These are phyloP conservation scores for Agrypnia vestita DNA, from an alignment of 1,140 invertebrate genomes.

Conservation along the genomic window DNA sequence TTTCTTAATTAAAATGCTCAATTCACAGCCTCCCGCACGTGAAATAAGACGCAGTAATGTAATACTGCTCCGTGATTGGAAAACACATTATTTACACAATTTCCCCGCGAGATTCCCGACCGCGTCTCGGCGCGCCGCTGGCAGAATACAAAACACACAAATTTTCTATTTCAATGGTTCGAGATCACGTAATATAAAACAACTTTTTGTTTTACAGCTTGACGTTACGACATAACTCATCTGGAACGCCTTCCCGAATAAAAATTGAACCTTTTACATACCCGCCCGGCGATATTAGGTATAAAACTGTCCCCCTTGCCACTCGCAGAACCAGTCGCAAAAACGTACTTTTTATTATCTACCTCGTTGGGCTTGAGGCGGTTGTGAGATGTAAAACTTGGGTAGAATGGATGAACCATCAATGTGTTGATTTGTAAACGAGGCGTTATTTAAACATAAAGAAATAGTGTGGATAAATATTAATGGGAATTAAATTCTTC, in stretches of 20 bases:
- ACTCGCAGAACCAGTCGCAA: neutral
- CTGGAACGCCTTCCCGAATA: conserved; percentile 24
- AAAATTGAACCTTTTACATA: conserved; percentile 38
- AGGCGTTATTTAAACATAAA: no score
- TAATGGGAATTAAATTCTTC: no score
- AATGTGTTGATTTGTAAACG: neutral
- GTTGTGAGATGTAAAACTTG: neutral
- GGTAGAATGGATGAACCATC: neutral
- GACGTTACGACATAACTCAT: conserved; percentile 30
- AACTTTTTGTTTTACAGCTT: conserved; percentile 31
- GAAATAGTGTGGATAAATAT: no score
- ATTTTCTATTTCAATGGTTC: neutral
- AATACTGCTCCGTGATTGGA: conserved; percentile 19
- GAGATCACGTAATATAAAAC: conserved; percentile 14
- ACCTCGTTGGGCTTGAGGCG: neutral
- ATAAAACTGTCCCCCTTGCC: conserved; percentile 12
- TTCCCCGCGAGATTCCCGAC: neutral
- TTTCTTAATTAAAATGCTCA: no score
- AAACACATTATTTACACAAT: conserved; percentile 30
- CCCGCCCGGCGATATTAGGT: conserved; percentile 12
- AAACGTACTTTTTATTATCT: neutral
- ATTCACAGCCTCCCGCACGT: no score
- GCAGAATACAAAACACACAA: conserved; percentile 14
- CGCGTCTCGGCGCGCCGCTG: neutral
- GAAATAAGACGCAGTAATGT: no score